These are phyloP conservation scores for Cercocebus atys DNA, from an alignment of 2,113 vertebrate genomes.

Conservation along the genomic window DNA sequence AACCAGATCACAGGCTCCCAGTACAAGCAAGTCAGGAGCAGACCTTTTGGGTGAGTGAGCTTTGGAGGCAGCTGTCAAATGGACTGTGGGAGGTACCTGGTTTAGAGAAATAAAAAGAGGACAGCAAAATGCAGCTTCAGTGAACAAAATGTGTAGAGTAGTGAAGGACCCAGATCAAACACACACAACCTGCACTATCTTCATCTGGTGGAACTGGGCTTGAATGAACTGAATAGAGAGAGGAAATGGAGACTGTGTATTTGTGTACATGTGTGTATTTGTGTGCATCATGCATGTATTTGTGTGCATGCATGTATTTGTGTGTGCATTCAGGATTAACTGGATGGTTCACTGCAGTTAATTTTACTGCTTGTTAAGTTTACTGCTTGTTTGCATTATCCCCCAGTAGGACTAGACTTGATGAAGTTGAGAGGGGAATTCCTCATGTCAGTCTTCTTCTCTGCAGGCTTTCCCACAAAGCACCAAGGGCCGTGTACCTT, in stretches of 20 bases:
- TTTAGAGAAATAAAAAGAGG: neutral
- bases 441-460: neutral
- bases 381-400: neutral
- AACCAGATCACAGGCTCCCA: neutral
- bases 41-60: neutral
- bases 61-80: neutral
- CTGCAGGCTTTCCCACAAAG: neutral
- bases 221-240: too few species aligned
- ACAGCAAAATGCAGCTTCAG: neutral
- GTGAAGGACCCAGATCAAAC: neutral
- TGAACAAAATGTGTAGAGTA: fast-evolving
- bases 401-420: too few species aligned
- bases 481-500: neutral
- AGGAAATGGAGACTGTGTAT: neutral
- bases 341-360: fast-evolving
- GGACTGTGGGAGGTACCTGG: too few species aligned
- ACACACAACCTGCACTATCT: neutral
- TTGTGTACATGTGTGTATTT: neutral
- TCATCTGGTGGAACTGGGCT: neutral
- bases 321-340: neutral
- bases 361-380: too few species aligned
- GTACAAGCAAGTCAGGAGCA: neutral
- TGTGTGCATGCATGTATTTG: neutral
- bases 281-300: neutral
- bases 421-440: neutral